Evolutionary conservation across 2,888 invertebrate genomes (phyloP).

Genomic region (Drosophila nr. fundita): DNA sequence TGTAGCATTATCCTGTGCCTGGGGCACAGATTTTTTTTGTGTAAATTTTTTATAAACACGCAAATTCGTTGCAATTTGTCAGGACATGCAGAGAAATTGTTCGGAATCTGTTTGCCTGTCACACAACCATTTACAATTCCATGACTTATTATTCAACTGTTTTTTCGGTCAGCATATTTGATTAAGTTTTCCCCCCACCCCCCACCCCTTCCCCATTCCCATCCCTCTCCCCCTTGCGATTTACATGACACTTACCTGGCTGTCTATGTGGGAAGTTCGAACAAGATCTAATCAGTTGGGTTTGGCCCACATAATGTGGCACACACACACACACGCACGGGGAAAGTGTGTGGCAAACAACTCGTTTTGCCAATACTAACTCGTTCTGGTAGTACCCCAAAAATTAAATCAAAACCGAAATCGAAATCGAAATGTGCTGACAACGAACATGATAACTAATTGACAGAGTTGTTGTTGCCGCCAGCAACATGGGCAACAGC

Average conservation of each 20-base stretch:
- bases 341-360: background rate
- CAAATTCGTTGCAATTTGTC: constrained; percentile 69
- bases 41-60: constrained; percentile 75
- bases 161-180: constrained; percentile 59
- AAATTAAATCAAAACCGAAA: constrained; percentile 75
- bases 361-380: constrained; percentile 15
- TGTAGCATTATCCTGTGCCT: background rate
- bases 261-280: background rate
- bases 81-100: constrained; percentile 40
- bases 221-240: background rate
- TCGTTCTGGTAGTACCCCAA: constrained; percentile 20
- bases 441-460: constrained; percentile 76
- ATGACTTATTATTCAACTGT: constrained; percentile 47
- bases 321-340: background rate
- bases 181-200: constrained; percentile 14
- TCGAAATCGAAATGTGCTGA: constrained; percentile 67
- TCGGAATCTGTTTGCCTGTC: constrained; percentile 34
- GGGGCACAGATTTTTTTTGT: constrained; percentile 56
- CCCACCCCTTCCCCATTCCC: background rate
- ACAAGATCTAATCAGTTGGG: constrained; percentile 39
- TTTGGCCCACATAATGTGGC: constrained; percentile 13
- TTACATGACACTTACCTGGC: constrained; percentile 3
- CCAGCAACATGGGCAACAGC: constrained; percentile 39
- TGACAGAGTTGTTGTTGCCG: constrained; percentile 62
- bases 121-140: constrained; percentile 28